phyloP scores from a whole-genome alignment of 2,888 invertebrate genomes.

The Tridacna crocea region DNA sequence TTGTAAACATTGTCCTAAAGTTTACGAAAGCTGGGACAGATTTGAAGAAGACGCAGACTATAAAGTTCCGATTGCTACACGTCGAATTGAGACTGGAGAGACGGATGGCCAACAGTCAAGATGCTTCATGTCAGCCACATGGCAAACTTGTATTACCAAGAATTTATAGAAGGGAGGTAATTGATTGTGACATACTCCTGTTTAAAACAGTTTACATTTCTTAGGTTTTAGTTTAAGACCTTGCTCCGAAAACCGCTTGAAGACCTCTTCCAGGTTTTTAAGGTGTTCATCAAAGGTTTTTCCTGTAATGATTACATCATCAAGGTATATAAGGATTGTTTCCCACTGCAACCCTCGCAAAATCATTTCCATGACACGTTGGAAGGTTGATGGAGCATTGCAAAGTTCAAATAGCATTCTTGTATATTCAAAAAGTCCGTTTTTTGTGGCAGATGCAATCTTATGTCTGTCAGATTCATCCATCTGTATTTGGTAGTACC shows the following conservation, averaged over 20 bases:
- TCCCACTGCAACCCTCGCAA: slow-evolving; percentile 48
- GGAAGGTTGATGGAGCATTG: slow-evolving; percentile 35
- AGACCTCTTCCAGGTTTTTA: slow-evolving; percentile 39
- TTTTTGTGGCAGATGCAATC: slow-evolving; percentile 32
- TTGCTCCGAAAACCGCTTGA: slow-evolving; percentile 28
- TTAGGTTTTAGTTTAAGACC: slow-evolving; percentile 52
- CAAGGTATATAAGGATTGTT: slow-evolving; percentile 38
- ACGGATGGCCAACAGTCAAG: too few relatives aligned
- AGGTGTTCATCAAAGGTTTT: slow-evolving; percentile 46
- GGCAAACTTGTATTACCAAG: too few relatives aligned
- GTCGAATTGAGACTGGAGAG: too few relatives aligned
- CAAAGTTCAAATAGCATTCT: slow-evolving; percentile 41
- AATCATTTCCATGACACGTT: slow-evolving; percentile 36
- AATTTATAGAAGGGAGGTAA: too few relatives aligned
- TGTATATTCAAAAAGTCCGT: slow-evolving; percentile 45
- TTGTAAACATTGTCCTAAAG: too few relatives aligned
- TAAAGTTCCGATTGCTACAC: too few relatives aligned
- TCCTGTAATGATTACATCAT: slow-evolving; percentile 42
- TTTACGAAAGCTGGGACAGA: too few relatives aligned
- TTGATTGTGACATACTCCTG: too few relatives aligned
- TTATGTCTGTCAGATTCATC: slow-evolving; percentile 30
- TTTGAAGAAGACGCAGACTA: too few relatives aligned
- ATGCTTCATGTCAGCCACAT: too few relatives aligned
- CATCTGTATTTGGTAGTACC: slow-evolving; percentile 49
- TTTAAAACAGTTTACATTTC: slow-evolving; percentile 40